These are phyloP conservation scores for Metridium senile DNA, from an alignment of 92 coral and sea anemone genomes.

Conservation along the genomic window DNA sequence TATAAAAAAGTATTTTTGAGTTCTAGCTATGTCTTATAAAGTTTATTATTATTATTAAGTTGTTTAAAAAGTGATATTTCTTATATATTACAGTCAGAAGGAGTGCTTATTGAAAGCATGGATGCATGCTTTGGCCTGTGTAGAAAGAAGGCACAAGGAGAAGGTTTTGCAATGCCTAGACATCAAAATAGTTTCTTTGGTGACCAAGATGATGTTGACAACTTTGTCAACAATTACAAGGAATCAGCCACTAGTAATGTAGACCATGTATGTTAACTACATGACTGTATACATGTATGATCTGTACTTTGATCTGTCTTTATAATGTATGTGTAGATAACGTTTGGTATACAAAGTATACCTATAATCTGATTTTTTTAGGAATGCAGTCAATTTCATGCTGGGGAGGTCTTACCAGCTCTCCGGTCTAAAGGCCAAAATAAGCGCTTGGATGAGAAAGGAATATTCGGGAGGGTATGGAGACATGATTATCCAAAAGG, in stretches of 20 bases:
- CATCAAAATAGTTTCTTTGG: slow-evolving; percentile 47
- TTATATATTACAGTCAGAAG: slow-evolving; percentile 26
- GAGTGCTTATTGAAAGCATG: slow-evolving; percentile 49
- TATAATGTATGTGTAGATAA: too few relatives aligned
- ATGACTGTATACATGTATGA: not conserved
- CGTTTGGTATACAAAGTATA: not conserved
- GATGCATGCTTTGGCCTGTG: slow-evolving; percentile 64
- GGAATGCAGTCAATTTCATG: slow-evolving; percentile 55
- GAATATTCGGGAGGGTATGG: slow-evolving; percentile 54
- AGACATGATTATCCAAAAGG: slow-evolving; percentile 52
- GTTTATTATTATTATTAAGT: not conserved
- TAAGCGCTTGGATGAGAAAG: slow-evolving; percentile 57
- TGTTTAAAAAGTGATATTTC: not conserved
- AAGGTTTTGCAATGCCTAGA: slow-evolving; percentile 26
- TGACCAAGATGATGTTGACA: slow-evolving; percentile 64
- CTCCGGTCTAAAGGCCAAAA: slow-evolving; percentile 54
- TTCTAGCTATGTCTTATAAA: not conserved
- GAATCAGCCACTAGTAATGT: not conserved
- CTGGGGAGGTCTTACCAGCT: slow-evolving; percentile 45
- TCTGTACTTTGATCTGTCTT: not conserved
- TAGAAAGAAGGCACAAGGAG: slow-evolving; percentile 38
- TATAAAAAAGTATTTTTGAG: not conserved
- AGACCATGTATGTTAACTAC: not conserved
- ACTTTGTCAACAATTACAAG: slow-evolving; percentile 47
- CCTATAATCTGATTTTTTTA: not conserved